Conservation (phyloP, 2,888 invertebrate genomes). For the Melanophora roralis region DNA sequence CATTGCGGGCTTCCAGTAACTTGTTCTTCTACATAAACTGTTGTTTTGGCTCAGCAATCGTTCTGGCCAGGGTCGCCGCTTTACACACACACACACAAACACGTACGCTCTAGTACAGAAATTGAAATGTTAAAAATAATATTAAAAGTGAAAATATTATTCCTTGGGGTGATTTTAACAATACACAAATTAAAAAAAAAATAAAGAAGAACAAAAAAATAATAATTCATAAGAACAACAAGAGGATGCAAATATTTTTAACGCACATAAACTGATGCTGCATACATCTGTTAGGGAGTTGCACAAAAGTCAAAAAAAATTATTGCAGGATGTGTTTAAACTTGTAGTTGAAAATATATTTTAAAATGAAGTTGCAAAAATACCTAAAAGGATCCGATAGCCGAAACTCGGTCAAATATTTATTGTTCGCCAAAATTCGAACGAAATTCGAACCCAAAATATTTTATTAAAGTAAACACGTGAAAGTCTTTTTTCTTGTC, state of each 20-base stretch:
- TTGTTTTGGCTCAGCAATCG: not conserved
- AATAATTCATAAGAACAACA: not conserved
- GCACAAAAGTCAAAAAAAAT: too few relatives aligned
- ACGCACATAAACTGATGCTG: not conserved
- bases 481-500: too few relatives aligned
- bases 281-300: too few relatives aligned
- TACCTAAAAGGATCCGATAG: too few relatives aligned
- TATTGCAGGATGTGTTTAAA: too few relatives aligned
- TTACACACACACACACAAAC: not conserved
- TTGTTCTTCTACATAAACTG: not conserved
- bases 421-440: too few relatives aligned
- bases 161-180: slow-evolving; percentile 61
- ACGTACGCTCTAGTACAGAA: not conserved
- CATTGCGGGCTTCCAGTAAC: slow-evolving; percentile 33
- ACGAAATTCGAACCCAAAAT: too few relatives aligned
- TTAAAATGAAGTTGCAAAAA: too few relatives aligned
- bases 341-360: too few relatives aligned
- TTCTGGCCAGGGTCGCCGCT: not conserved
- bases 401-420: too few relatives aligned
- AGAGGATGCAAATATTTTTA: slow-evolving; percentile 23
- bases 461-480: too few relatives aligned
- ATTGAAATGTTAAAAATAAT: slow-evolving; percentile 55
- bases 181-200: not conserved
- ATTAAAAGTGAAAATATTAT: slow-evolving; percentile 61
- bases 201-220: not conserved